Conservation (phyloP, 1,140 invertebrate species). For the Holcopasites calliopsidis region DNA sequence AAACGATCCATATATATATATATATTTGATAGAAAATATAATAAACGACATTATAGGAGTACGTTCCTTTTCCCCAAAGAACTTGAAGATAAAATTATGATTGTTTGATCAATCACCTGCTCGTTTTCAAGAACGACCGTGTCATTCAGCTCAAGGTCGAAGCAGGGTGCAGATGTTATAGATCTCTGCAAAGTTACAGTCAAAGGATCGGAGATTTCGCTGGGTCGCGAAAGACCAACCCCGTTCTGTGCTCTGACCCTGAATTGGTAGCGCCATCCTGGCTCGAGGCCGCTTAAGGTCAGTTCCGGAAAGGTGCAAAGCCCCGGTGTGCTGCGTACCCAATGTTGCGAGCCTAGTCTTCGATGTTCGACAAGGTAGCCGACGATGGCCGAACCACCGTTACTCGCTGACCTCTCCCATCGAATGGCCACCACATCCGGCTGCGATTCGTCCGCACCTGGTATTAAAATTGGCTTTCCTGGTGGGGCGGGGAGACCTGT, state of each 20-base stretch:
- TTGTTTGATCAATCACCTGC: conserved; percentile 76
- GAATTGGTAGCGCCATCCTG: conserved; percentile 94
- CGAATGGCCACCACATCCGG: conserved; percentile 92
- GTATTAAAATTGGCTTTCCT: conserved; percentile 87
- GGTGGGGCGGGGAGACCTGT: conserved; percentile 88
- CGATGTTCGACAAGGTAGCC: conserved; percentile 91
- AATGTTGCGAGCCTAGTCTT: conserved; percentile 86
- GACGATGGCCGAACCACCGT: conserved; percentile 94
- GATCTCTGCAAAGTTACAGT: conserved; percentile 86
- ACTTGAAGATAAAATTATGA: neutral
- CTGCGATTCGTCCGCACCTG: conserved; percentile 84
- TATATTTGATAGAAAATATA: no score
- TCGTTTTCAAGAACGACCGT: conserved; percentile 87
- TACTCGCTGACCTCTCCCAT: conserved; percentile 89
- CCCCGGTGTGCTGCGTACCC: conserved; percentile 87
- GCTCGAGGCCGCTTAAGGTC: conserved; percentile 88
- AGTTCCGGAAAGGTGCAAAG: conserved; percentile 86
- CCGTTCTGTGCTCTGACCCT: conserved; percentile 93
- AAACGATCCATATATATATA: no score
- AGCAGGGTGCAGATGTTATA: conserved; percentile 84
- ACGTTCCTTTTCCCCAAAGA: no score
- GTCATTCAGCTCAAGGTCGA: conserved; percentile 85
- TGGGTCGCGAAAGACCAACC: conserved; percentile 88
- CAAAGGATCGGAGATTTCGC: conserved; percentile 88
- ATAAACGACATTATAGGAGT: no score